Evolutionary conservation across 2,113 vertebrate genomes (phyloP).

Genomic region (Galbula dea): DNA sequence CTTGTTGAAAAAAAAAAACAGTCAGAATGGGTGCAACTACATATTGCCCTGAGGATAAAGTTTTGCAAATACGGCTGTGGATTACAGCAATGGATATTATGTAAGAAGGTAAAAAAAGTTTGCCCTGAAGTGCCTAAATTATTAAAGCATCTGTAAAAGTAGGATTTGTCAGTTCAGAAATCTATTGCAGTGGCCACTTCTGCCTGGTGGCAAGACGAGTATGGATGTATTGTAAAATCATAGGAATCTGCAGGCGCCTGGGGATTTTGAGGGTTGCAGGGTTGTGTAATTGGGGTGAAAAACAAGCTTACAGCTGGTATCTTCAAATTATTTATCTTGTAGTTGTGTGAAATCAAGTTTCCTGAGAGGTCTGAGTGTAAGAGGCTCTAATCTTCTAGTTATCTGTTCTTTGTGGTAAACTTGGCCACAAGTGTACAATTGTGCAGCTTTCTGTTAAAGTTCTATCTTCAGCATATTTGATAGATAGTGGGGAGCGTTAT

Average conservation of each 20-base stretch:
- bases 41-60: background rate
- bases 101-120: background rate
- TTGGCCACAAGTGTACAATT: background rate
- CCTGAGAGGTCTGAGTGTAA: background rate
- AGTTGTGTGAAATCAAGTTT: background rate
- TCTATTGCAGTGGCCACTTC: background rate
- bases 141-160: background rate
- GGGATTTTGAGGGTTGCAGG: background rate
- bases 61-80: slow-evolving; percentile 26
- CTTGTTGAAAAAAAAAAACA: background rate
- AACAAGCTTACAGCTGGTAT: background rate
- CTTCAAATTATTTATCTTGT: background rate
- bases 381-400: background rate
- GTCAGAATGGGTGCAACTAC: background rate
- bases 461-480: background rate
- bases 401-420: background rate
- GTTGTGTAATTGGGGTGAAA: background rate
- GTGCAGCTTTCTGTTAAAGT: background rate
- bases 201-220: background rate
- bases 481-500: background rate
- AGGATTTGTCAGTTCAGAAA: background rate
- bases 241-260: background rate
- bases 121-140: slow-evolving; percentile 33
- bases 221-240: background rate
- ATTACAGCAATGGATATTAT: background rate